Conservation (phyloP, 2,888 invertebrate species). For the Sinopyrophorus schimmeli region DNA sequence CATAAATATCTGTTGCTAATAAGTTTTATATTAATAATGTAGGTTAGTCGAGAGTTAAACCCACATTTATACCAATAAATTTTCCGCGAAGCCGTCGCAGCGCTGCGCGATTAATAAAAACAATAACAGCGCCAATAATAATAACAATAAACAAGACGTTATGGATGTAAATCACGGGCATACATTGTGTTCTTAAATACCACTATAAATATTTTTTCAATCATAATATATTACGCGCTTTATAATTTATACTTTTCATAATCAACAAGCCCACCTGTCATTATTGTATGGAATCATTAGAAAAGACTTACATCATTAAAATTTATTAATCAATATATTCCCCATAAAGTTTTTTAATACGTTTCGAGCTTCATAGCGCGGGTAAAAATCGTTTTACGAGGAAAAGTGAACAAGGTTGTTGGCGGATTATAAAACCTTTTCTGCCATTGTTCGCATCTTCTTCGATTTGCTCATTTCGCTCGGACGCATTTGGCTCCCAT, state of each 20-base stretch:
- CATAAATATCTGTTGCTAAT: too few relatives aligned
- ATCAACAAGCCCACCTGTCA: slow-evolving; percentile 28
- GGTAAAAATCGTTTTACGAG: not conserved
- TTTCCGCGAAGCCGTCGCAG: too few relatives aligned
- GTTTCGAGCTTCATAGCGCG: slow-evolving; percentile 8
- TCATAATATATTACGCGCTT: slow-evolving; percentile 27
- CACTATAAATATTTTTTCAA: slow-evolving; percentile 31
- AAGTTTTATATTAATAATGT: too few relatives aligned
- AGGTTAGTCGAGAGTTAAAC: too few relatives aligned
- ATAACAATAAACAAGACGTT: slow-evolving; percentile 10
- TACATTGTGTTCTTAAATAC: slow-evolving; percentile 30
- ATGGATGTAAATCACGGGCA: slow-evolving; percentile 22
- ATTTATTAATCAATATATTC: slow-evolving; percentile 30
- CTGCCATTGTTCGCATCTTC: not conserved
- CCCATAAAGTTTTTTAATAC: slow-evolving; percentile 21
- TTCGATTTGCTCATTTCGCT: slow-evolving; percentile 1
- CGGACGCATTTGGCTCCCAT: not conserved
- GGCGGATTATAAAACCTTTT: not conserved
- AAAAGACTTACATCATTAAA: slow-evolving; percentile 27
- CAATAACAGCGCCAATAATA: too few relatives aligned
- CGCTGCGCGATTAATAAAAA: too few relatives aligned
- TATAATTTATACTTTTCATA: slow-evolving; percentile 28
- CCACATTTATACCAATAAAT: too few relatives aligned
- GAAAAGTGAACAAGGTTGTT: slow-evolving; percentile 1
- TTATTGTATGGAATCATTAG: slow-evolving; percentile 25